phyloP scores from a whole-genome alignment of 2,888 invertebrate species.

The Phalera bucephala region DNA sequence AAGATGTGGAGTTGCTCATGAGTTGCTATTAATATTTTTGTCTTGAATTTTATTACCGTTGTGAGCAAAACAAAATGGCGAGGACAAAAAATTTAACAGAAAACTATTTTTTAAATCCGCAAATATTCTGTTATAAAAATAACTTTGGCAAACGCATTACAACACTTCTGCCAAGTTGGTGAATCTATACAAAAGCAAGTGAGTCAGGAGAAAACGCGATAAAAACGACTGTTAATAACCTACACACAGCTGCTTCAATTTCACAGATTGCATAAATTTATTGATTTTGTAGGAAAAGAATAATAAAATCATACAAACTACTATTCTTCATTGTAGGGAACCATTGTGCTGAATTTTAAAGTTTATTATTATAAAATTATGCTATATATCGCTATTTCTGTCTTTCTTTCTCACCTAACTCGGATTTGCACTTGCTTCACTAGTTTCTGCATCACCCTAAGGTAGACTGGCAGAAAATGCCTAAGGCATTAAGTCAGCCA shows the following conservation, averaged over 20 bases:
- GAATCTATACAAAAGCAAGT: constrained; percentile 15
- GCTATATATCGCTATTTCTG: too few relatives aligned
- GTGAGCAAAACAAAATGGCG: neutral
- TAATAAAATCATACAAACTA: too few relatives aligned
- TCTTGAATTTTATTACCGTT: neutral
- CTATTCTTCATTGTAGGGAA: too few relatives aligned
- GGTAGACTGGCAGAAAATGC: too few relatives aligned
- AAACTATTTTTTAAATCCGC: constrained; percentile 1
- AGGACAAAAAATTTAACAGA: too few relatives aligned
- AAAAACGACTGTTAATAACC: constrained; percentile 7
- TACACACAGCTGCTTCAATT: constrained; percentile 3
- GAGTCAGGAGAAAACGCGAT: constrained; percentile 18
- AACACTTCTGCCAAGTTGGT: constrained; percentile 26
- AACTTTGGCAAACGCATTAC: constrained; percentile 17
- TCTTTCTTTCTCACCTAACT: too few relatives aligned
- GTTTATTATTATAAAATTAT: too few relatives aligned
- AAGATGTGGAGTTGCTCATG: neutral
- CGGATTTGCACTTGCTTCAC: too few relatives aligned
- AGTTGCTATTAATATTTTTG: neutral
- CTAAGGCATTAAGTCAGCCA: too few relatives aligned
- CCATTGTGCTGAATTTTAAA: too few relatives aligned
- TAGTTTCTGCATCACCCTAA: too few relatives aligned
- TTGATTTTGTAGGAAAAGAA: too few relatives aligned
- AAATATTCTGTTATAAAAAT: constrained; percentile 7
- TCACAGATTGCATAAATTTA: neutral